Percentiles rank a stretch among this genome's conserved stretches.
These are phyloP conservation scores for Phrynocephalus versicolor DNA, from an alignment of 2,113 vertebrate genomes.

Conservation along the genomic window DNA sequence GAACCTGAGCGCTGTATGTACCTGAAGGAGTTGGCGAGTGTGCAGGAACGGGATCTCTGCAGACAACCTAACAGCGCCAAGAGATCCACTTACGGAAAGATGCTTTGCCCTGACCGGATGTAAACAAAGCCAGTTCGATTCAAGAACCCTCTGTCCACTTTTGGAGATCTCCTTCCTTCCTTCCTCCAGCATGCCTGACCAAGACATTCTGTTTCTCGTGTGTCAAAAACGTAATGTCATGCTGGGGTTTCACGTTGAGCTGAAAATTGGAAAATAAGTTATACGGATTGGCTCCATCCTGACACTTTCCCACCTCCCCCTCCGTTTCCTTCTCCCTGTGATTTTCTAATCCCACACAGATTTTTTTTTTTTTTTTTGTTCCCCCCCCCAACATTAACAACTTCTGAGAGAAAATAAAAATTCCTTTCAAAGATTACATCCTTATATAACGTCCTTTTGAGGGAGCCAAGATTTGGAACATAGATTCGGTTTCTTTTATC, in stretches of 20 bases:
- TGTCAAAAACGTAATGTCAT: conserved; percentile 37
- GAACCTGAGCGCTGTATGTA: too few species aligned
- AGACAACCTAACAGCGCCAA: not conserved
- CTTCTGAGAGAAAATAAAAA: conserved; percentile 63
- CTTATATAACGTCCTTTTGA: conserved; percentile 58
- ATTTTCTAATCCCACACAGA: conserved; percentile 66
- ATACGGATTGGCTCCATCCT: conserved; percentile 61
- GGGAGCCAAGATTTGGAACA: conserved; percentile 60
- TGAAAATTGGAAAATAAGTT: conserved; percentile 75
- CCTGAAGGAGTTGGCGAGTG: not conserved
- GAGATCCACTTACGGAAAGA: not conserved
- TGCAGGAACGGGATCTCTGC: not conserved
- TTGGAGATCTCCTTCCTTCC: conserved; percentile 25
- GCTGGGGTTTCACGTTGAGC: conserved; percentile 70
- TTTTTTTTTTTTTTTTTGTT: conserved; percentile 18
- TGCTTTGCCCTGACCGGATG: not conserved
- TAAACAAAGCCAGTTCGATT: not conserved
- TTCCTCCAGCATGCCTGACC: conserved; percentile 52
- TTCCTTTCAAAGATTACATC: conserved; percentile 56
- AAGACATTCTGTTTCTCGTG: conserved; percentile 34
- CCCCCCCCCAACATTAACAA: conserved; percentile 48
- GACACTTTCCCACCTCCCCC: conserved; percentile 34
- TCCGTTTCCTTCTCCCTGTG: conserved; percentile 38
- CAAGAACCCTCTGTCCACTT: conserved; percentile 10
- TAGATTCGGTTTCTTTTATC: conserved; percentile 74